phyloP scores from a whole-genome alignment of 2,888 invertebrate species.

The Argynnis bischoffii region DNA sequence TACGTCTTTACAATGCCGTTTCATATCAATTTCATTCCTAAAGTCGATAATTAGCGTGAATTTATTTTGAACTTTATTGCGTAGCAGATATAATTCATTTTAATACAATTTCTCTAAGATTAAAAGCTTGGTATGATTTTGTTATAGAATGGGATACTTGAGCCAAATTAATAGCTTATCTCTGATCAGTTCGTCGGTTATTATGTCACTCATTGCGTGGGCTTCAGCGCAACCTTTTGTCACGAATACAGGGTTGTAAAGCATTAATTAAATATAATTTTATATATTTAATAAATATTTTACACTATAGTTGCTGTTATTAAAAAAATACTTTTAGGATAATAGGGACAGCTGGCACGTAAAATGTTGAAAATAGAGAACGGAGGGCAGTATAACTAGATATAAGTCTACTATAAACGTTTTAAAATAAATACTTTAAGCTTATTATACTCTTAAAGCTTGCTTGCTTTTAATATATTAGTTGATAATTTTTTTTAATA shows the following conservation, averaged over 20 bases:
- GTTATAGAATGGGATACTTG: slow-evolving; percentile 69
- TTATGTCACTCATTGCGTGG: slow-evolving; percentile 75
- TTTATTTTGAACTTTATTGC: slow-evolving; percentile 35
- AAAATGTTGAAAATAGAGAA: no score
- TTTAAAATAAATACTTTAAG: no score
- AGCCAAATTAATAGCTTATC: slow-evolving; percentile 80
- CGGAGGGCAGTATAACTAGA: no score
- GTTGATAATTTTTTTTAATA: no score
- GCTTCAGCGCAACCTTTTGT: slow-evolving; percentile 58
- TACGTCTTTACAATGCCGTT: slow-evolving; percentile 60
- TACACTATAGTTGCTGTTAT: not conserved
- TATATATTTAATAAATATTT: not conserved
- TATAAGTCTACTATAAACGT: no score
- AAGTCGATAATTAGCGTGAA: slow-evolving; percentile 18
- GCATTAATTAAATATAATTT: no score
- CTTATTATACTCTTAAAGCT: no score
- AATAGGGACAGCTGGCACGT: no score
- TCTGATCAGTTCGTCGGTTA: slow-evolving; percentile 69
- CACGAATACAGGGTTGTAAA: slow-evolving; percentile 56
- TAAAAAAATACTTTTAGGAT: no score
- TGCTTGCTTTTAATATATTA: no score
- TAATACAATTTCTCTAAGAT: slow-evolving; percentile 24
- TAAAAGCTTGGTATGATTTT: slow-evolving; percentile 55
- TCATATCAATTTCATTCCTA: slow-evolving; percentile 63
- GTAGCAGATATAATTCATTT: slow-evolving; percentile 31